Percentiles rank a stretch among this genome's conserved stretches.
Conservation (phyloP, 2,113 vertebrate species). For the Triplophysa dalaica region DNA sequence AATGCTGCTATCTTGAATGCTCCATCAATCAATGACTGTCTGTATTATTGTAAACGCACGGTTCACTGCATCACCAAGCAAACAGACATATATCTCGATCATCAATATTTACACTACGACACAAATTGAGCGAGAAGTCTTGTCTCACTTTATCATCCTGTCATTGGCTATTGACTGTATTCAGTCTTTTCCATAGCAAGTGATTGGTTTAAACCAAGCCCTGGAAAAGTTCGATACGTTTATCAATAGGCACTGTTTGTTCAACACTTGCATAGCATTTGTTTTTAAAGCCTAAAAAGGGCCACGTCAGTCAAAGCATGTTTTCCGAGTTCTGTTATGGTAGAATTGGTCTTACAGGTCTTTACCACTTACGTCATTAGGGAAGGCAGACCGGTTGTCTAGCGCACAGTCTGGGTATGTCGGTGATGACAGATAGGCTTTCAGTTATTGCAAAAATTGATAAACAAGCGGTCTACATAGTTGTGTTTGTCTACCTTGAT, state of each 20-base stretch:
- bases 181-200: not conserved
- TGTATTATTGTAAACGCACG: not conserved
- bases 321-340: not conserved
- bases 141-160: slow-evolving; percentile 6
- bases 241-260: slow-evolving; percentile 6
- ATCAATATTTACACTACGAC: not conserved
- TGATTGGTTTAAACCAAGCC: not conserved
- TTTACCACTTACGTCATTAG: slow-evolving; percentile 35
- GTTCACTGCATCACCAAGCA: not conserved
- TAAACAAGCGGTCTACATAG: not conserved
- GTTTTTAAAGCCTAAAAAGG: not conserved
- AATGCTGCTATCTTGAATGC: not conserved
- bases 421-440: slow-evolving; percentile 17
- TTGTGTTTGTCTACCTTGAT: not conserved
- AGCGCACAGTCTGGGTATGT: slow-evolving; percentile 4
- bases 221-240: slow-evolving; percentile 15
- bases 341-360: not conserved
- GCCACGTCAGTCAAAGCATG: not conserved
- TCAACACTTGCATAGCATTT: not conserved
- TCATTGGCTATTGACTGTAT: not conserved
- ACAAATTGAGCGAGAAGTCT: not conserved
- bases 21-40: not conserved
- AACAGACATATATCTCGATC: not conserved
- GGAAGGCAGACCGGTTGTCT: slow-evolving; percentile 38
- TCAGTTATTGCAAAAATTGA: not conserved